phyloP scores from a whole-genome alignment of 2,797 vertebrate species.

The Eospalax fontanierii region DNA sequence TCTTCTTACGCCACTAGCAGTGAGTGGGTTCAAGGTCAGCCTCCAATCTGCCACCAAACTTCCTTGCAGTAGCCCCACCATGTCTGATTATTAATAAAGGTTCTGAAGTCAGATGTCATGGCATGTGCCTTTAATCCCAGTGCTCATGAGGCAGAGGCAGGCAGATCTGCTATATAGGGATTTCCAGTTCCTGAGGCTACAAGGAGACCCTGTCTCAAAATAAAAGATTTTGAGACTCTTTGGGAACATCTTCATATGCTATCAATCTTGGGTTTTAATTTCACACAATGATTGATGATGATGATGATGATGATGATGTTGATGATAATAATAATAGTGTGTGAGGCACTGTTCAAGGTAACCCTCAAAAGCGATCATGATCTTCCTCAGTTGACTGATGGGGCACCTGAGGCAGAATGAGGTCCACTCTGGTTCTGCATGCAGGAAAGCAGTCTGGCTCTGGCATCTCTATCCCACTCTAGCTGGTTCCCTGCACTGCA shows the following conservation, averaged over 20 bases:
- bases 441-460: background rate
- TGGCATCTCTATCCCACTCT: background rate
- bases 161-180: too few relatives aligned
- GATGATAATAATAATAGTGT: background rate
- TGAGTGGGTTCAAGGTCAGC: fast-evolving
- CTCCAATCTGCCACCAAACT: background rate
- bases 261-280: too few relatives aligned
- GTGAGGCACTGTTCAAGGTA: background rate
- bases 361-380: background rate
- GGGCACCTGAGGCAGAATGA: background rate
- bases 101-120: too few relatives aligned
- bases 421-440: fast-evolving
- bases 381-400: background rate
- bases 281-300: too few relatives aligned
- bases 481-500: background rate
- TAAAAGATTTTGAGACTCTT: background rate
- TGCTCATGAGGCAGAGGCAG: too few relatives aligned
- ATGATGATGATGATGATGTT: background rate
- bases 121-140: too few relatives aligned
- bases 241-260: background rate
- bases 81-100: too few relatives aligned
- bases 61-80: background rate
- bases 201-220: too few relatives aligned
- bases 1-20: background rate
- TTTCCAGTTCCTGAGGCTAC: too few relatives aligned